These are phyloP conservation scores for Pandion haliaetus DNA, from an alignment of 2,113 vertebrate species.

Conservation along the genomic window DNA sequence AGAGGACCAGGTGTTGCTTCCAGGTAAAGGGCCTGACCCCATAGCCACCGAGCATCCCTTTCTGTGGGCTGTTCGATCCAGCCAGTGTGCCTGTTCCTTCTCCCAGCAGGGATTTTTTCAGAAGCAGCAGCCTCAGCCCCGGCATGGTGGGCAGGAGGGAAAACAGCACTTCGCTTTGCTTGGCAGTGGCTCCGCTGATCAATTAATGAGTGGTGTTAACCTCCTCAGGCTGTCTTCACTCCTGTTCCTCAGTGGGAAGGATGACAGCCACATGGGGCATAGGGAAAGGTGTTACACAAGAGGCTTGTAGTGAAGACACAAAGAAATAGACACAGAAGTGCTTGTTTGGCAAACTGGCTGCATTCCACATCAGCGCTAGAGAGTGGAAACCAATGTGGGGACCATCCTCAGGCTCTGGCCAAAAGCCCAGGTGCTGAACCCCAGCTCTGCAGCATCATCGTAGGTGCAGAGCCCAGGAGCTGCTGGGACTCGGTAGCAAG, in stretches of 20 bases:
- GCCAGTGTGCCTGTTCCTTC: fast-evolving
- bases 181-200: neutral
- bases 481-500: neutral
- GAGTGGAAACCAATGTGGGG: neutral
- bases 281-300: neutral
- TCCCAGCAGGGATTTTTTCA: neutral
- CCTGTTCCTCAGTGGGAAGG: neutral
- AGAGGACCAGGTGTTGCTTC: neutral
- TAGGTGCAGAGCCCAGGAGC: neutral
- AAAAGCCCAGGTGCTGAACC: neutral
- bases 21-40: neutral
- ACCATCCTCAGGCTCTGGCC: neutral
- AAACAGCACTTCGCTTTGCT: neutral
- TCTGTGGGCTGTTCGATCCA: neutral
- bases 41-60: neutral
- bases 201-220: neutral
- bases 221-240: neutral
- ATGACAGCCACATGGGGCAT: neutral
- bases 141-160: neutral
- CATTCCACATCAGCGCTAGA: fast-evolving
- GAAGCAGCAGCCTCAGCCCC: neutral
- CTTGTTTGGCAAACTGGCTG: neutral
- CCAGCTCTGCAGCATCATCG: fast-evolving
- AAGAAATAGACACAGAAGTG: neutral
- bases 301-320: neutral